Evolutionary conservation across 2,797 vertebrate species (phyloP), one percentile per base, ranked within the genome.

Genomic region (Danio jaintianensis): DNA sequence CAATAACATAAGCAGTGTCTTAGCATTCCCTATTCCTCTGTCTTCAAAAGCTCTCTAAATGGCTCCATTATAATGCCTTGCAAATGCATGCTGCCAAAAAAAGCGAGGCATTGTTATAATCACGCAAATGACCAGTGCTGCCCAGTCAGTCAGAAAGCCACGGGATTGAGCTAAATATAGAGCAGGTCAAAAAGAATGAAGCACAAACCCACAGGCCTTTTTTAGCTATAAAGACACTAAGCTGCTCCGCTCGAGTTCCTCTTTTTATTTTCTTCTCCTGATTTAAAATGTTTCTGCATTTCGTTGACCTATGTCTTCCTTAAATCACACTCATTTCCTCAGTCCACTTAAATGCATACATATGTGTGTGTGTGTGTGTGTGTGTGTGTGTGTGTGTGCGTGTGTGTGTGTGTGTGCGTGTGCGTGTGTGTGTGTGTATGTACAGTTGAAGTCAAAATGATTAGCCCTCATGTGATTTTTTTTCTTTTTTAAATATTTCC

Each of bases 81-180:
- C 76, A 86, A 85, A 85, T 45, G 52, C 70, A 82, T 73, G 29
- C 83, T 89, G 90, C 83, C 87, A 89, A 90, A 78, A n/a, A 88
- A 89, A 29, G 50, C 80, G 85, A 87, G 80, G 88, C 90, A 87
- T 75, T 85, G 82, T 85, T 69, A 77, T 90, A 88, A 92, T 91
- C 87, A 87, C 78, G 77, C 72, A 78, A 75, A 85, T 77, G 77
- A 67, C 40, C 72, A 75, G 62, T 69, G 88, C 78, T 63, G 73
- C 79, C 50, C 68, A 81, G 75, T 86, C 84, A 85, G 75, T 86
- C 71, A 69, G 83, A 86, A 89, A 89, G 86, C 83, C 63, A 50
- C 40, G 80, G 80, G 85, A 87, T 63, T 76, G 70, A 58, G 50
- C 82, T 89, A 87, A 89, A 88, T 89, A 91, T 89, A 89, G 85